A percentile compares a stretch with the other conserved stretches of the same genome.
These are phyloP conservation scores for Myotis yumanensis DNA, from an alignment of 2,113 vertebrate species.

Conservation along the genomic window DNA sequence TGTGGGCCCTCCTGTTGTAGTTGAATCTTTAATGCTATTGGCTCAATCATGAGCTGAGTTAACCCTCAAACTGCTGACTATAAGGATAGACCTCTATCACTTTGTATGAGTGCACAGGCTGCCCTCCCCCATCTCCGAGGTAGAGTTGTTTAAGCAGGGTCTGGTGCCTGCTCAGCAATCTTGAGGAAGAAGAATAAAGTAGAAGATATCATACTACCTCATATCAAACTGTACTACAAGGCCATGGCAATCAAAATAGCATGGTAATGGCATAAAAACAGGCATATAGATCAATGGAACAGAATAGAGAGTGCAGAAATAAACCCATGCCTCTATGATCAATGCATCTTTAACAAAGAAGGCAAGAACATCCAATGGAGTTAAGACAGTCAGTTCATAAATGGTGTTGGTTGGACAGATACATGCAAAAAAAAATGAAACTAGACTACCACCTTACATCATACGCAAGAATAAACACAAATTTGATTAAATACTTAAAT, in stretches of 20 bases:
- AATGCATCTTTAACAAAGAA: not conserved
- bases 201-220: not conserved
- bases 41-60: not conserved
- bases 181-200: not conserved
- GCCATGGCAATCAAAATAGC: not conserved
- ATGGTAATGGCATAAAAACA: not conserved
- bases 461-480: not conserved
- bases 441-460: not conserved
- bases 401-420: not conserved
- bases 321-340: too few relatives aligned
- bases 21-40: not conserved
- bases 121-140: rapidly evolving
- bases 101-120: not conserved
- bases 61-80: not conserved
- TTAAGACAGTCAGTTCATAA: not conserved
- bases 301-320: not conserved
- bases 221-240: not conserved
- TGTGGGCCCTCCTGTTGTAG: not conserved
- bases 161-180: not conserved
- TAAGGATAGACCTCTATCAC: not conserved
- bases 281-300: not conserved
- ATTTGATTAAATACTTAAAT: not conserved
- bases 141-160: too few relatives aligned
- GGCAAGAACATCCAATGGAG: not conserved
- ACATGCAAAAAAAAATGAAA: not conserved